These are phyloP conservation scores for Umimayanthus kanabou DNA, from an alignment of 92 coral and sea anemone genomes.

Conservation along the genomic window DNA sequence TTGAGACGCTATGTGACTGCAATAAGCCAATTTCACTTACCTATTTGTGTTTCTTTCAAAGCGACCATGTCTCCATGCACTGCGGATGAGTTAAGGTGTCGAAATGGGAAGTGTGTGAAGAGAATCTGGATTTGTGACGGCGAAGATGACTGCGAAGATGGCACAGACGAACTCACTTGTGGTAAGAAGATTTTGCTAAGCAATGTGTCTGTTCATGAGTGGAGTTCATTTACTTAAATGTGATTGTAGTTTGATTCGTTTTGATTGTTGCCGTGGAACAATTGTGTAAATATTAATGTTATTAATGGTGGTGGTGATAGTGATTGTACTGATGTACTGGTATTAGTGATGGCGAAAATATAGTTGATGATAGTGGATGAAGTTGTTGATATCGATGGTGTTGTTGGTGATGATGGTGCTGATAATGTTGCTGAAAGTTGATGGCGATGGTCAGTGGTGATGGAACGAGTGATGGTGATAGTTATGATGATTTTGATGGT, in stretches of 20 bases:
- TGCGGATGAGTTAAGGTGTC: conserved; percentile 21
- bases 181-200: neutral
- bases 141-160: conserved; percentile 27
- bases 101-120: conserved; percentile 5
- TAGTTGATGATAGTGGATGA: neutral
- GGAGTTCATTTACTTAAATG: neutral
- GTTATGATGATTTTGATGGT: too few species aligned
- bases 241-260: neutral
- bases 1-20: neutral
- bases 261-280: neutral
- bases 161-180: conserved; percentile 11
- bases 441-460: too few species aligned
- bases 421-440: too few species aligned
- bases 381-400: neutral
- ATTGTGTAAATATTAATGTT: too few species aligned
- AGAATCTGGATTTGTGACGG: conserved; percentile 29
- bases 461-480: too few species aligned
- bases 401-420: neutral
- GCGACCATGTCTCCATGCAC: conserved; percentile 14
- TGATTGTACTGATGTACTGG: neutral
- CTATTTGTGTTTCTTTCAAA: neutral
- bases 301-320: neutral
- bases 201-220: neutral
- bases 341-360: too few species aligned
- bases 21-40: neutral